phyloP scores from a whole-genome alignment of 2,113 vertebrate genomes.

The Xyrauchen texanus region DNA sequence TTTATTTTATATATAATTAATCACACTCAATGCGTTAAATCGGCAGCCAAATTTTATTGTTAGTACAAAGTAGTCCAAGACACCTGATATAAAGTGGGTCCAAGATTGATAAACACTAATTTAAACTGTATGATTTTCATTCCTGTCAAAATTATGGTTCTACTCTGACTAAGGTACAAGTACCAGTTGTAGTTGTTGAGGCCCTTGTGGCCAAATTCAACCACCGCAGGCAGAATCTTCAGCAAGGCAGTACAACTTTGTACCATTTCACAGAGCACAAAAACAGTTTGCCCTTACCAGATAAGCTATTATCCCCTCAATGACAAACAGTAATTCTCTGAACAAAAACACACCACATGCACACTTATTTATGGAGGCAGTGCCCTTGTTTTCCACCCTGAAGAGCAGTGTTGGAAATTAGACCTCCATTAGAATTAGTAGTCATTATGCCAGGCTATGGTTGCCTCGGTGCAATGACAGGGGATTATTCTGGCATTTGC shows the following conservation, averaged over 20 bases:
- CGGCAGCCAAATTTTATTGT: too few species aligned
- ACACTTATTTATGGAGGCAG: conserved; percentile 58
- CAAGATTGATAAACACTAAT: too few species aligned
- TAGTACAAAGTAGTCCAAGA: too few species aligned
- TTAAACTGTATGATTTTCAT: too few species aligned
- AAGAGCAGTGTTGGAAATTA: conserved; percentile 50
- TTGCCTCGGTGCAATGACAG: conserved; percentile 5
- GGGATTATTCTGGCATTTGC: conserved; percentile 40
- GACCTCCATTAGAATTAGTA: conserved; percentile 54
- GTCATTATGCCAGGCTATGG: conserved; percentile 46
- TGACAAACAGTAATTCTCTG: conserved; percentile 56
- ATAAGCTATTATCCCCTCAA: conserved; percentile 60
- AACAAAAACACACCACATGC: conserved; percentile 59
- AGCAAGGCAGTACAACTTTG: not conserved
- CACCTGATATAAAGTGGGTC: too few species aligned
- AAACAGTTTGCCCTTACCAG: conserved; percentile 39
- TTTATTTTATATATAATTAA: too few species aligned
- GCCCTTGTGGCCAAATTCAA: not conserved
- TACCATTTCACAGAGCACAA: conserved; percentile 19
- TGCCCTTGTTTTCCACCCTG: conserved; percentile 34
- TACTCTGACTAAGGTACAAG: too few species aligned
- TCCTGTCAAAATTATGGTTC: too few species aligned
- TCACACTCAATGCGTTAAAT: too few species aligned
- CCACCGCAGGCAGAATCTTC: not conserved
- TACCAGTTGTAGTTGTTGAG: too few species aligned